Evolutionary conservation across 2,888 invertebrate species (phyloP).

Genomic region (Agelastica alni): DNA sequence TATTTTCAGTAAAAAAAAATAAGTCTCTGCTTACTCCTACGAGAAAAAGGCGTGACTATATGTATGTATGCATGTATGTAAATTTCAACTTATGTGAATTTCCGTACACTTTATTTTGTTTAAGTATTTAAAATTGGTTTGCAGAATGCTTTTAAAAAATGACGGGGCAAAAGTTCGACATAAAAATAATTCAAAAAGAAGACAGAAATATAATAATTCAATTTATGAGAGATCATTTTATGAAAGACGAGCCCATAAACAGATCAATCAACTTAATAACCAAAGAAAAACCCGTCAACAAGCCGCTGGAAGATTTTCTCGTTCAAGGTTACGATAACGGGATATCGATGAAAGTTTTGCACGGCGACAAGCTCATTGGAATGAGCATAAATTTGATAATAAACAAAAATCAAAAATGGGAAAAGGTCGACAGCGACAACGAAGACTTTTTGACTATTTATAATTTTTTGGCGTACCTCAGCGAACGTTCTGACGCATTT

Average conservation of each 20-base stretch:
- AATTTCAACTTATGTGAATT: too few relatives aligned
- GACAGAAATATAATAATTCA: conserved; percentile 60
- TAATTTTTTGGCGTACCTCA: conserved; percentile 63
- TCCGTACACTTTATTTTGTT: too few relatives aligned
- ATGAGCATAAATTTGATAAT: conserved; percentile 48
- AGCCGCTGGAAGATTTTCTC: conserved; percentile 68
- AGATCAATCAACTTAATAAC: conserved; percentile 64
- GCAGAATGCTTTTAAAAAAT: too few relatives aligned
- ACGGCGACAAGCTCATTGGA: conserved; percentile 61
- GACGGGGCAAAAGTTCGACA: conserved; percentile 49
- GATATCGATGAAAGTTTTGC: conserved; percentile 65
- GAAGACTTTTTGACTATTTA: conserved; percentile 69
- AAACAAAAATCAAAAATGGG: conserved; percentile 40
- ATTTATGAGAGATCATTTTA: conserved; percentile 66
- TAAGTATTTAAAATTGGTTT: too few relatives aligned
- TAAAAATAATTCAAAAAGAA: conserved; percentile 55
- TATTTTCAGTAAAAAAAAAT: too few relatives aligned
- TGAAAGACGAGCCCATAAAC: conserved; percentile 74
- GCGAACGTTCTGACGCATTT: conserved; percentile 62
- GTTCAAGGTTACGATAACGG: conserved; percentile 62
- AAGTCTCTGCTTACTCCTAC: too few relatives aligned
- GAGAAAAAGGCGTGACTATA: too few relatives aligned
- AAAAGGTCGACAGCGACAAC: conserved; percentile 50
- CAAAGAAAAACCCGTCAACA: conserved; percentile 63
- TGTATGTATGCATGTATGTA: too few relatives aligned